These are phyloP conservation scores for Hippocampus barbouri DNA, from an alignment of 2,113 vertebrate species.

Conservation along the genomic window DNA sequence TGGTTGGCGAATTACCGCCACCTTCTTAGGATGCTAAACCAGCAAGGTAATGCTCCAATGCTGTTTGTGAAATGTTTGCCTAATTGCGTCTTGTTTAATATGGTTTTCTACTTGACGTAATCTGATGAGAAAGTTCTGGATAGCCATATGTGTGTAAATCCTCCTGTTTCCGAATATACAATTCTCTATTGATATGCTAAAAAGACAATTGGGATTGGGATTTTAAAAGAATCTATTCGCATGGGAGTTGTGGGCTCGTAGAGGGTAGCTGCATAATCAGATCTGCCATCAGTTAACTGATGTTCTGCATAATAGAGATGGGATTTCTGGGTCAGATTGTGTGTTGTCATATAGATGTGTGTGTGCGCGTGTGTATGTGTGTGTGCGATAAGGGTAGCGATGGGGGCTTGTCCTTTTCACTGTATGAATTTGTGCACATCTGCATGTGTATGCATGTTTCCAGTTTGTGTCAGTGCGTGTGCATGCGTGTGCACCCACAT, in stretches of 20 bases:
- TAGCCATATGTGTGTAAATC: constrained; percentile 47
- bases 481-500: constrained; percentile 24
- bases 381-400: constrained; percentile 13
- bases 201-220: constrained; percentile 67
- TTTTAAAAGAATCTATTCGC: constrained; percentile 67
- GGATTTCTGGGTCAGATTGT: constrained; percentile 63
- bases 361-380: constrained; percentile 5
- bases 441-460: constrained; percentile 47
- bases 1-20: neutral
- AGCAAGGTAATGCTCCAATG: too few relatives aligned
- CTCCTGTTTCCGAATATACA: constrained; percentile 67
- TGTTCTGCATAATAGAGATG: constrained; percentile 69
- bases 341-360: neutral
- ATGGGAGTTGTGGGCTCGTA: constrained; percentile 61
- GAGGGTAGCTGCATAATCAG: constrained; percentile 71
- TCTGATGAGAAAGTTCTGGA: constrained; percentile 46
- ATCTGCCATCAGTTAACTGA: constrained; percentile 68
- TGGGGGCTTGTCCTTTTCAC: constrained; percentile 48
- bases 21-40: too few relatives aligned
- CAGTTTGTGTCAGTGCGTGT: constrained; percentile 27
- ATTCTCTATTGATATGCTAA: constrained; percentile 71
- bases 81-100: constrained; percentile 29
- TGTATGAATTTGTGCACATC: constrained; percentile 46
- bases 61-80: constrained; percentile 25
- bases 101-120: constrained; percentile 27